These are phyloP conservation scores for Drosophila chauvacae DNA, from an alignment of 1,140 invertebrate species.

Conservation along the genomic window DNA sequence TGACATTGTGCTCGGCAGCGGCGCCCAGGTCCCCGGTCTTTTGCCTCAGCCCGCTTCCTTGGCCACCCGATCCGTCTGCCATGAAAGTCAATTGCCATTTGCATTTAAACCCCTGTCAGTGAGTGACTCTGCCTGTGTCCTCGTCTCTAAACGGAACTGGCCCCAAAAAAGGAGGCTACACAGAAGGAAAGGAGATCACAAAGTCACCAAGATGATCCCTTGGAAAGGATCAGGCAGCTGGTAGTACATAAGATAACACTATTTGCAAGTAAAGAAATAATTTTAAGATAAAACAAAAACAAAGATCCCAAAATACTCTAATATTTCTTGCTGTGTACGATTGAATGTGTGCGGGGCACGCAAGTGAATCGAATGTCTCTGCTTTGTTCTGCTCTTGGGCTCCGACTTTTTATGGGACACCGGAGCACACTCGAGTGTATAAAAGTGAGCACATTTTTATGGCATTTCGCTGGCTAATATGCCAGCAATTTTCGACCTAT, in stretches of 20 bases:
- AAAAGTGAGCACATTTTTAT: conserved; percentile 66
- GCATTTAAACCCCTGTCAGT: conserved; percentile 54
- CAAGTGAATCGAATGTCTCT: conserved; percentile 37
- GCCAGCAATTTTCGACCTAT: conserved; percentile 73
- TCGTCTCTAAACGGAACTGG: conserved; percentile 18
- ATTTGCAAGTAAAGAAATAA: not conserved
- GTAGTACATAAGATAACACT: too few relatives aligned
- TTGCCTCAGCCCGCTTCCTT: not conserved
- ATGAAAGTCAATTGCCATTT: conserved; percentile 77
- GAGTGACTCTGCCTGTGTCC: conserved; percentile 7
- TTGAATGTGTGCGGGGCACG: conserved; percentile 28
- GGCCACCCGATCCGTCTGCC: conserved; percentile 27
- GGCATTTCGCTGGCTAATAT: conserved; percentile 78
- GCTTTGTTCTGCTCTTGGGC: conserved; percentile 27
- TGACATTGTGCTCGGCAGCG: conserved; percentile 63
- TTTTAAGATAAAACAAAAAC: too few relatives aligned
- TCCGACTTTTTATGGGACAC: conserved; percentile 65
- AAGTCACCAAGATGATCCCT: not conserved
- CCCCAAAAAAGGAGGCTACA: conserved; percentile 44
- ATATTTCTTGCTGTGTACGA: not conserved
- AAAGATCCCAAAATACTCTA: not conserved
- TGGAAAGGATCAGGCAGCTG: not conserved
- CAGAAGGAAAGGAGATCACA: not conserved
- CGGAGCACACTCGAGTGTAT: conserved; percentile 70
- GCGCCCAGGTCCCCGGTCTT: not conserved